phyloP scores from a whole-genome alignment of 2,113 vertebrate genomes.

The Cavia porcellus region DNA sequence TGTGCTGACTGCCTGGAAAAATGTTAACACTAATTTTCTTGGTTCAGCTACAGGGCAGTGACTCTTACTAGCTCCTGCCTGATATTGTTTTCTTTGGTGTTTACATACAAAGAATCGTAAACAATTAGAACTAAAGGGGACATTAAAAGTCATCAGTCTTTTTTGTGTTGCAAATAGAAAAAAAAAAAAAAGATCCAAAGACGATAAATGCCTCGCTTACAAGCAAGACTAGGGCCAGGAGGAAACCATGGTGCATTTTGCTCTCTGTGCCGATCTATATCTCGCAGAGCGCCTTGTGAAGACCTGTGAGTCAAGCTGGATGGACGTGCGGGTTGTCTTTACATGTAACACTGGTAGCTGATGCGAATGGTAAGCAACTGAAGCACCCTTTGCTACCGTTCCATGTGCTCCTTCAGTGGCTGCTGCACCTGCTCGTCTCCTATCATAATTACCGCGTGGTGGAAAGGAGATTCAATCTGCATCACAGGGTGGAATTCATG shows the following conservation, averaged over 20 bases:
- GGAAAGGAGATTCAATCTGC: neutral
- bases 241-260: neutral
- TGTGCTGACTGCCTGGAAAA: slow-evolving; percentile 18
- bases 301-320: neutral
- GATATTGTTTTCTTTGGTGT: neutral
- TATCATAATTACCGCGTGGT: neutral
- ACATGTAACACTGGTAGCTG: neutral
- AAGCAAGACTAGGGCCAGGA: neutral
- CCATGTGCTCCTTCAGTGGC: neutral
- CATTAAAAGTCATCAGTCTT: neutral
- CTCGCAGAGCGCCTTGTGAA: neutral
- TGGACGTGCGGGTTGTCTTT: neutral
- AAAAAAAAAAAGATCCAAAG: neutral
- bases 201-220: neutral
- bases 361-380: neutral
- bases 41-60: neutral
- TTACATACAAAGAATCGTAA: slow-evolving; percentile 5
- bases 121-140: neutral
- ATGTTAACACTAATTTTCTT: slow-evolving; percentile 6
- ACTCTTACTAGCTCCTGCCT: neutral
- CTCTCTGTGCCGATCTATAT: neutral
- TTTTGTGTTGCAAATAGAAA: slow-evolving; percentile 13
- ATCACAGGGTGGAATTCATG: neutral
- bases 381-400: neutral
- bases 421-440: neutral